A percentile compares a stretch with the other conserved stretches of the same genome.
Evolutionary conservation across 2,113 vertebrate genomes (phyloP).

Genomic region (Serinus canaria): DNA sequence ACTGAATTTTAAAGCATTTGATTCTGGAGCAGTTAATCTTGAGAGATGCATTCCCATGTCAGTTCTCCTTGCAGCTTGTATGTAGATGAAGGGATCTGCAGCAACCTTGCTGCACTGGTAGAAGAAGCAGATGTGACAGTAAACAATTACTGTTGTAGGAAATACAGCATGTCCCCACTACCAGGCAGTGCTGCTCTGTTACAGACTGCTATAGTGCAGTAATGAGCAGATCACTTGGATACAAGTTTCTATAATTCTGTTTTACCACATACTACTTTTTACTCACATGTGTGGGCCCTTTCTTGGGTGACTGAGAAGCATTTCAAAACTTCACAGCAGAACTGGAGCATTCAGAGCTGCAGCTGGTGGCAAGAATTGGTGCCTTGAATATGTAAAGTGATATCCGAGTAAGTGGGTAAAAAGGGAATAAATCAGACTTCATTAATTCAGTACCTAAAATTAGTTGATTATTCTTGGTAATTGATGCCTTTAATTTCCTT

Average conservation of each 20-base stretch:
- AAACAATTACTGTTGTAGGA: neutral
- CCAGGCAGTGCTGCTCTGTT: neutral
- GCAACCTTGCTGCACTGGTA: neutral
- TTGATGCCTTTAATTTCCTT: neutral
- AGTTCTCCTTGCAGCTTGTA: neutral
- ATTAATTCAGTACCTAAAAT: neutral
- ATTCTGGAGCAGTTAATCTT: neutral
- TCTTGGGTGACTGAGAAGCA: neutral
- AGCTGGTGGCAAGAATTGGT: neutral
- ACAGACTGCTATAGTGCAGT: too few relatives aligned
- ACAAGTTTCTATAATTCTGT: neutral
- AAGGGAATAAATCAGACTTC: neutral
- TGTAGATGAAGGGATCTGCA: neutral
- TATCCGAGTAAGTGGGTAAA: neutral
- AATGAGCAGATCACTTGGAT: neutral
- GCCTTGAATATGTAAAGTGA: neutral
- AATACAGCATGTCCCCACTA: neutral
- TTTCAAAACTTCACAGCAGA: neutral
- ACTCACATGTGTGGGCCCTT: fast-evolving
- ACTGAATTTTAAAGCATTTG: neutral
- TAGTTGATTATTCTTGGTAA: neutral
- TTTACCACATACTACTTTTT: fast-evolving
- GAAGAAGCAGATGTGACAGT: neutral
- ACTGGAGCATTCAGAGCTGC: neutral
- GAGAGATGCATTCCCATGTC: neutral